phyloP scores from a whole-genome alignment of 2,113 vertebrate genomes.

The Ctenodactylus gundi region DNA sequence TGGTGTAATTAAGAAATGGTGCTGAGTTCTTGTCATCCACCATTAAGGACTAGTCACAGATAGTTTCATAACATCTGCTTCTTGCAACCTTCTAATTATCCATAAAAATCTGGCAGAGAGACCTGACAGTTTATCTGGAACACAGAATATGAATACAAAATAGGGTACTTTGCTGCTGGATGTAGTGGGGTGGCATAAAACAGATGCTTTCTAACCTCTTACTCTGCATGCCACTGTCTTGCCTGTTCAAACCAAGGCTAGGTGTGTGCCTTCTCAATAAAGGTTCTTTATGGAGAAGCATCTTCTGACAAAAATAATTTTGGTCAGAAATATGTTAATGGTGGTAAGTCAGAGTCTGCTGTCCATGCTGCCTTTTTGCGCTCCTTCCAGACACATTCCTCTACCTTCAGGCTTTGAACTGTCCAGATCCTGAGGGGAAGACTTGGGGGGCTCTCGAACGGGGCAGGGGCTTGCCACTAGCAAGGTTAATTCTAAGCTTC shows the following conservation, averaged over 20 bases:
- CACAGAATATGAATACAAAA: constrained; percentile 43
- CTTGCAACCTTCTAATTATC: constrained; percentile 73
- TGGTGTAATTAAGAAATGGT: constrained; percentile 66
- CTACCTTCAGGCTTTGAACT: not conserved
- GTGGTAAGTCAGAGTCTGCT: not conserved
- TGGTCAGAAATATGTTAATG: not conserved
- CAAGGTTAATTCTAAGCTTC: not conserved
- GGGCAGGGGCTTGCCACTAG: not conserved
- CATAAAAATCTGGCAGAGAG: constrained; percentile 62
- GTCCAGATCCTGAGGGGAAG: not conserved
- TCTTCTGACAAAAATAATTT: constrained; percentile 45
- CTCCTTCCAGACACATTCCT: not conserved
- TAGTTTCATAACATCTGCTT: constrained; percentile 75
- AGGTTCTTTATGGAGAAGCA: constrained; percentile 37
- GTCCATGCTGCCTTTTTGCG: not conserved
- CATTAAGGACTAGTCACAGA: constrained; percentile 70
- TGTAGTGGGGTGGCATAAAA: not conserved
- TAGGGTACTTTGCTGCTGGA: not conserved
- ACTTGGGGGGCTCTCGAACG: not conserved
- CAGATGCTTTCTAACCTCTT: constrained; percentile 19
- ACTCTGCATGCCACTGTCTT: not conserved
- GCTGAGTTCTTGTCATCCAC: constrained; percentile 69
- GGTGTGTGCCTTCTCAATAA: not conserved
- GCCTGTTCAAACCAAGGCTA: not conserved
- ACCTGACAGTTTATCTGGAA: constrained; percentile 57